Evolutionary conservation across 2,113 vertebrate genomes (phyloP), one percentile per base, ranked within the genome.

Genomic region (Tragelaphus strepsiceros): DNA sequence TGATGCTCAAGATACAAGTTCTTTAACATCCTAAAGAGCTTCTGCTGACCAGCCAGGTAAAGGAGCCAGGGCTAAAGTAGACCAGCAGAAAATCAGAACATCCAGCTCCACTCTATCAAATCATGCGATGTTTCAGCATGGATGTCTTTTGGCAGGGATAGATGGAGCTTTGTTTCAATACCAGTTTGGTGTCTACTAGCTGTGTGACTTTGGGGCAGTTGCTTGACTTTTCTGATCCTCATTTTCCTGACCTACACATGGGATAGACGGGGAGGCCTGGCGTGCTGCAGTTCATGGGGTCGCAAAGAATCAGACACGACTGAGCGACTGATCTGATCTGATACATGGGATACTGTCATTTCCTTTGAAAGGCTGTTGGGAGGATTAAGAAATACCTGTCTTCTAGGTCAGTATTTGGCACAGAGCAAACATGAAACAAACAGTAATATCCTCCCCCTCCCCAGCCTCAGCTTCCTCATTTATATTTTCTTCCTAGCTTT

Each of bases 151-250:
- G 49, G 30, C 49, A 24, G 54, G 43, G 35, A 21, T 1, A 39
- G 14, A 58, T 16, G 28, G 78, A 78, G n/a, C 87, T 96, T 94
- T 54, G 58, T 97, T 95, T 81, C 51, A 97, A 94, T 9, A 15
- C 53, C 89, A 92, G 49, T 98, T 71, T 97, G 95, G 80, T 81
- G 80, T 58, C 85, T 88, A 62, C 84, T 97, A 93, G 96, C 85
- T 96, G 17, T 97, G 84, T 96, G 96, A 87, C 94, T 78, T 71
- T 95, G 54, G 71, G 96, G 90, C 95, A 97, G 86, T 95, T 90
- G 94, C 61, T 97, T 96, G 98, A 89, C 95, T 98, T 95, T 97
- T 64, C 91, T 96, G 98, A 98, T 28, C 98, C 96, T 98, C 71
- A 0, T 97, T 98, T 98, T 98, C 97, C 97, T 98, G 92, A 62